Evolutionary conservation across 2,888 invertebrate species (phyloP), one percentile per base, ranked within the genome.

Genomic region (Spilosoma lubricipeda): DNA sequence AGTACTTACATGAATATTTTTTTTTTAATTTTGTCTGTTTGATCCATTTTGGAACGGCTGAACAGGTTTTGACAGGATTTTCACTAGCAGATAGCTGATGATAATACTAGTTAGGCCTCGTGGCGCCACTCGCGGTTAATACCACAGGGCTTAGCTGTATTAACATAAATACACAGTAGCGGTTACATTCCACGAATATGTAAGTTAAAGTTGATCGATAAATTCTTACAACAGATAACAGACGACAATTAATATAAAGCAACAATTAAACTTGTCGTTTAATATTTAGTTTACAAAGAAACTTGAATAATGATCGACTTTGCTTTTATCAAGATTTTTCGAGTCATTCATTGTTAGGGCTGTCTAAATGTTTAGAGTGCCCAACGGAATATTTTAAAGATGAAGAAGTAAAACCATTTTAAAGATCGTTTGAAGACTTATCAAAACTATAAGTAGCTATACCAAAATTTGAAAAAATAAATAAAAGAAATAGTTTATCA

Each of bases 251-350:
- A 90, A 90, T 90, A 88, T 85, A 82, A 83, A 80, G 79, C 81
- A 83, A 87, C 87, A 90, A 90, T 90, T 90, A 90, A 86, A 83
- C 85, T 87, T 88, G 89, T 90, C 90, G 86, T 84, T 83, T 83
- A 83, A 81, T 87, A 88, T 90, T 88, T 82, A 82, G 85, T 78
- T 80, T 69, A 84, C 85, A 84, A 83, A 86, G 80, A 80, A 74
- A 81, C 56, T 64, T 90, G 90, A 91, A 77, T 90, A 87, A 90
- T 89, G 88, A 80, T 80, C 73, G 73, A 79, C 82, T 71, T 85
- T 84, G 79, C 67, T 70, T 73, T 83, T 90, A 90, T 89, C 88
- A 79, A 82, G 83, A 88, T 87, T 84, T 85, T 85, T 84, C 81
- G 88, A 83, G 87, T 86, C 88, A 88, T 87, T 82, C 83, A 74